Conservation (phyloP, 2,797 vertebrate genomes). For the Myripristis murdjan region DNA sequence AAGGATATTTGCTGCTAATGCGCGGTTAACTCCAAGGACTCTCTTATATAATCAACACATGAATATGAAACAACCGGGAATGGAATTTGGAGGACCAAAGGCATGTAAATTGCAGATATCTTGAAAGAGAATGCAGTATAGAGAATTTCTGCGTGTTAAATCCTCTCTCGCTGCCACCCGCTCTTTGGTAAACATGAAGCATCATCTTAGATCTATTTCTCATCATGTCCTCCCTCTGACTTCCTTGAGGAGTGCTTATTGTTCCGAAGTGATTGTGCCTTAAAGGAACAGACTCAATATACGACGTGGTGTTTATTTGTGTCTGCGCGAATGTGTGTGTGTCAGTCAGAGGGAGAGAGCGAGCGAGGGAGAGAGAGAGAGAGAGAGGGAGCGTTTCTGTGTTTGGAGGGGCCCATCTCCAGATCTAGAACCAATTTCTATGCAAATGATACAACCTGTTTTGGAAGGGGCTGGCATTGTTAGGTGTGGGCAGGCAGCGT, state of each 20-base stretch:
- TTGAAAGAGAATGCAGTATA: slow-evolving; percentile 28
- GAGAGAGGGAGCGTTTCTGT: background rate
- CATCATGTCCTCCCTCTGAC: slow-evolving; percentile 53
- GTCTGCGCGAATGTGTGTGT: slow-evolving; percentile 27
- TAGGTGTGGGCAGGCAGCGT: slow-evolving; percentile 28
- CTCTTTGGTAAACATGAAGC: slow-evolving; percentile 66
- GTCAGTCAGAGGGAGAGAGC: too few species aligned
- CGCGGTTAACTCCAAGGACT: slow-evolving; percentile 11
- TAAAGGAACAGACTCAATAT: slow-evolving; percentile 46
- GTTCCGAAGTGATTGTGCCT: slow-evolving; percentile 69
- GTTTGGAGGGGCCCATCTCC: slow-evolving; percentile 59
- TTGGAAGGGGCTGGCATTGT: slow-evolving; percentile 59
- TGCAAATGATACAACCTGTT: slow-evolving; percentile 77
- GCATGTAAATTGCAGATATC: slow-evolving; percentile 38
- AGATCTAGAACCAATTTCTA: slow-evolving; percentile 80
- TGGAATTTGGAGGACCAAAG: slow-evolving; percentile 27
- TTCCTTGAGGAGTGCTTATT: slow-evolving; percentile 61
- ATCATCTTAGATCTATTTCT: slow-evolving; percentile 57
- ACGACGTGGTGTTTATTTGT: slow-evolving; percentile 44
- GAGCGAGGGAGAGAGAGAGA: slow-evolving; percentile 6
- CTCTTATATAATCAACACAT: slow-evolving; percentile 31
- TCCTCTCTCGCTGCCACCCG: slow-evolving; percentile 24
- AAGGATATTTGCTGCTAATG: slow-evolving; percentile 8
- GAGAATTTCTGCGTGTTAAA: slow-evolving; percentile 25
- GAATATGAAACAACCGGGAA: slow-evolving; percentile 43